phyloP scores from a whole-genome alignment of 2,113 vertebrate species.

The Xenopus laevis region DNA sequence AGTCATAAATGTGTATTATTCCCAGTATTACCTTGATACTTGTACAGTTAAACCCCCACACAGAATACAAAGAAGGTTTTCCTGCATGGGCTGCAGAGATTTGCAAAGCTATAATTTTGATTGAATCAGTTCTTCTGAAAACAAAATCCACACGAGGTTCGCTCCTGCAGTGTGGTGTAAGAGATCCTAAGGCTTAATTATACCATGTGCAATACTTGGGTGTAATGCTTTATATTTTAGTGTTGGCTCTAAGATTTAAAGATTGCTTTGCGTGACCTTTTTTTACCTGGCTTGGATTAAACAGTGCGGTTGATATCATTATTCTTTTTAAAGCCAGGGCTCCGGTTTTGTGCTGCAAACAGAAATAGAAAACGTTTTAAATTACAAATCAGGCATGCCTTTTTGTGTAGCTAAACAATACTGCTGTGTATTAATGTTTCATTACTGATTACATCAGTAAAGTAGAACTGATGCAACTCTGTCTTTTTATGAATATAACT shows the following conservation, averaged over 20 bases:
- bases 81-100: slow-evolving; percentile 31
- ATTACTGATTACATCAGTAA: not conserved
- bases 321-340: not conserved
- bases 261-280: slow-evolving; percentile 7
- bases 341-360: not conserved
- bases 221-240: slow-evolving; percentile 33
- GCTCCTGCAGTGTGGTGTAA: slow-evolving; percentile 42
- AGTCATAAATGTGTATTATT: not conserved
- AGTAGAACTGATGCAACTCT: not conserved
- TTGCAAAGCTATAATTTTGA: slow-evolving; percentile 50
- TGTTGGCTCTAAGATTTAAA: slow-evolving; percentile 29
- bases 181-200: slow-evolving; percentile 49
- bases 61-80: not conserved
- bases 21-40: not conserved
- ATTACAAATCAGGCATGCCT: not conserved
- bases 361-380: not conserved
- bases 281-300: not conserved
- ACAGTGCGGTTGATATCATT: not conserved
- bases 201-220: slow-evolving; percentile 22
- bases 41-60: not conserved
- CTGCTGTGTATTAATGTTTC: not conserved
- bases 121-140: slow-evolving; percentile 49
- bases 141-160: slow-evolving; percentile 47
- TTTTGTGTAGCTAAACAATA: not conserved
- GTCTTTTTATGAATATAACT: no score